A percentile compares a stretch with the other conserved stretches of the same genome.
Evolutionary conservation across 2,113 vertebrate species (phyloP).

Genomic region (Labrus mixtus): DNA sequence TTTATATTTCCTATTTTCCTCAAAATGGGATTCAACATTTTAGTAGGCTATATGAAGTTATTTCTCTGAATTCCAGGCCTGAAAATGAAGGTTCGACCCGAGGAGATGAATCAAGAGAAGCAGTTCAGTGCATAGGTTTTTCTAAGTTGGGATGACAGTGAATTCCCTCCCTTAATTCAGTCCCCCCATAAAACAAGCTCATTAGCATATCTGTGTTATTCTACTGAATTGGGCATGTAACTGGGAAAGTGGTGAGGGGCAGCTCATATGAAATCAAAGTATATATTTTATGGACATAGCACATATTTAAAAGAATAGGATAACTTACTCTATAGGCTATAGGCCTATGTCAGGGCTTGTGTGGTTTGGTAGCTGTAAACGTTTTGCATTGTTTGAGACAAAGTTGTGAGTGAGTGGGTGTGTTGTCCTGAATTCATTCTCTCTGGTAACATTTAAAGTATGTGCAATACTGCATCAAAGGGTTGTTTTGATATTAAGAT

Average conservation of each 20-base stretch:
- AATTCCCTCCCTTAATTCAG: conserved; percentile 24
- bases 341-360: conserved; percentile 68
- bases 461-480: conserved; percentile 72
- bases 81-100: not conserved
- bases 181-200: conserved; percentile 33
- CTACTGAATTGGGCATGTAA: conserved; percentile 16
- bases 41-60: too few species aligned
- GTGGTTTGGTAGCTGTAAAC: conserved; percentile 55
- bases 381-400: conserved; percentile 30
- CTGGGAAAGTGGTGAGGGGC: conserved; percentile 42
- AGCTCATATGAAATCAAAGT: conserved; percentile 72
- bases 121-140: conserved; percentile 3
- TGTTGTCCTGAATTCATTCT: conserved; percentile 56
- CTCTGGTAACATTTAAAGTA: conserved; percentile 70
- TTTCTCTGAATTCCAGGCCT: conserved; percentile 9
- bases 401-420: conserved; percentile 46
- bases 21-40: too few species aligned
- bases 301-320: conserved; percentile 82
- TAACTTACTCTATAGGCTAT: conserved; percentile 71
- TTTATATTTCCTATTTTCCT: conserved; percentile 2
- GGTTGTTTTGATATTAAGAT: conserved; percentile 72
- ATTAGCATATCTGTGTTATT: conserved; percentile 67
- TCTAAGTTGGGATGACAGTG: conserved; percentile 31
- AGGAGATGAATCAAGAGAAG: conserved; percentile 6
- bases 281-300: conserved; percentile 81